Base-by-base conservation (phyloP, 2,113 vertebrate species). In the Centrocercus urophasianus region DNA sequence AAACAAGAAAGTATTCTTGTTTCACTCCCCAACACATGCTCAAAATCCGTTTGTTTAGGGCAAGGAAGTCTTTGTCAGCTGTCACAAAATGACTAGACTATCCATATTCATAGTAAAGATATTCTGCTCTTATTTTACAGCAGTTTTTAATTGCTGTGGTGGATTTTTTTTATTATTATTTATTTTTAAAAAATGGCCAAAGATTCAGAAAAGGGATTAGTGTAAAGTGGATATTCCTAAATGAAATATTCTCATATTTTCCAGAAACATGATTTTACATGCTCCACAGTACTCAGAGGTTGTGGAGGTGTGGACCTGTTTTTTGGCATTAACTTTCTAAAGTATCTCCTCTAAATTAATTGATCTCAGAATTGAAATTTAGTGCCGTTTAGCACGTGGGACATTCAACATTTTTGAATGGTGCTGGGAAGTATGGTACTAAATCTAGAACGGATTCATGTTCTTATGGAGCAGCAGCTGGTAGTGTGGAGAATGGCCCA, bases 1-100 rank as follows among this genome's bases (percentile, higher is more conserved):
- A 93, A 82, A 79, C 63, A 96, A 73, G 30, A 89, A 27, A 16
- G 32, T 84, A 64, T 90, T 85, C 90, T 81, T 69, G 7, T 67
- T 4, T 36, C 27, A 11, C 10, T 22, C 38, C 21, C 22, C 48
- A 50, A 6, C 22, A 24, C 15, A 28, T 13, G 7, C 15, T 43
- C 85, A 28, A 88, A 86, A 80, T 78, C 20, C 92, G 19, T 83
- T 89, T 12, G 56, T 85, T 87, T 66, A 59, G n/a, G 48, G 13
- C 27, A 88, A 32, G 43, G 17, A 75, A 67, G 13, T 43, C 54
- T 71, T 4, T 77, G 73, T 81, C 45, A 56, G 75, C 32, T 64
- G 34, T 45, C 61, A 81, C 52, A 67, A 75, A 78, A 2, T 4
- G 3, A 17, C 22, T 60, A 65, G 10, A 71, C 8, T 45, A 47